Evolutionary conservation across 2,888 invertebrate species (phyloP), one percentile per base, ranked within the genome.

Genomic region (Scelioninae gen. 2): DNA sequence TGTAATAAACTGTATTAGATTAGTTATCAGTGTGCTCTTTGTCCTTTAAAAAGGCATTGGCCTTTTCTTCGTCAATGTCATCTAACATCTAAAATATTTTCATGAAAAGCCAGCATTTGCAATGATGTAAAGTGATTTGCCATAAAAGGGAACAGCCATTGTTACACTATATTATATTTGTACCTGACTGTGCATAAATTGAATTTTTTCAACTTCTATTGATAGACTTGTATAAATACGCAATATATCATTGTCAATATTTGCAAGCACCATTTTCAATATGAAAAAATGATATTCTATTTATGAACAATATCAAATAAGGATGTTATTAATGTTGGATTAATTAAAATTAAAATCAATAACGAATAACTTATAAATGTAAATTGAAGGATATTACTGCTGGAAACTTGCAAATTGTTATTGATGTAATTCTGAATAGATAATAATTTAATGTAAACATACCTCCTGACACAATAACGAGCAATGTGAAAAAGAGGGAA

Each of bases 391-490:
- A n/a, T n/a, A n/a, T n/a, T n/a, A n/a, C n/a, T n/a, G n/a, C n/a
- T 6, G 13, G 31, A 50, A 4, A 50, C 7, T n/a, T 10, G n/a
- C 25, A 25, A 25, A 25, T 25, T 25, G 25, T 6, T 25, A 25
- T 4, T 25, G 25, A 25, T 25, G 25, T 7, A 31, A 31, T 31
- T 9, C 4, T 9, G 31, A 31, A 9, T 9, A 4, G 31, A 9
- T 2, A 31, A 4, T 31, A 6, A 6, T 31, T 55, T 39, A 63
- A 57, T 50, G 55, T 71, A 64, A 71, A 71, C 70, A 57, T 71
- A 71, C 70, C 70, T 58, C 70, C 70, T 2, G 58, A 71, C 15
- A 71, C 64, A 31, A 64, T 37, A 25, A 43, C 45, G 18, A 71
- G 58, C 52, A 37, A 16, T 9, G 58, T 50, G 31, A 50, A 64